Conservation (phyloP, 1,140 invertebrate species). For the Drosophila lini region DNA sequence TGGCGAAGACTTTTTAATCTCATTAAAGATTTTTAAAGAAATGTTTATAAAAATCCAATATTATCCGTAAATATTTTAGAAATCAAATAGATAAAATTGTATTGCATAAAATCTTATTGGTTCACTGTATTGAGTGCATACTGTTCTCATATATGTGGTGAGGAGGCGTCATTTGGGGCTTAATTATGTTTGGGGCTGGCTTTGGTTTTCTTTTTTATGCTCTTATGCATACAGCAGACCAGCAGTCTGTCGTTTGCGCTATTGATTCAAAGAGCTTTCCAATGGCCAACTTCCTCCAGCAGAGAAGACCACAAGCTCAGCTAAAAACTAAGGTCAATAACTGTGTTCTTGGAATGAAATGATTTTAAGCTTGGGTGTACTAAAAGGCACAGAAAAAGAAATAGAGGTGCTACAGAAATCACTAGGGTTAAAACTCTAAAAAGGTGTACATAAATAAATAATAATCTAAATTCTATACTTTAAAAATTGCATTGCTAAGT, state of each 20-base stretch:
- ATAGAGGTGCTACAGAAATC: background rate
- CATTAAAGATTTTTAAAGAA: too few species aligned
- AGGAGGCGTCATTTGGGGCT: conserved; percentile 36
- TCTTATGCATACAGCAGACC: conserved; percentile 17
- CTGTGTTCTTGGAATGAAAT: background rate
- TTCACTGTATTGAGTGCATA: background rate
- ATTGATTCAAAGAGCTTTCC: conserved; percentile 62
- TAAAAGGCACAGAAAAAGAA: background rate
- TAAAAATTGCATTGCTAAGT: too few species aligned
- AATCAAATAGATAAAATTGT: accelerated
- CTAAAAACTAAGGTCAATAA: too few species aligned
- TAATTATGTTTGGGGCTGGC: conserved; percentile 34
- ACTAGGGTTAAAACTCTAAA: too few species aligned
- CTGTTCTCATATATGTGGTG: background rate
- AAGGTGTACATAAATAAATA: too few species aligned
- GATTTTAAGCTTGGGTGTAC: background rate
- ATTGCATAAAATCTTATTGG: background rate
- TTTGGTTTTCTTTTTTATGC: conserved; percentile 5
- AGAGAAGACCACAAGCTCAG: background rate
- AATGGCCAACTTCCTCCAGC: conserved; percentile 11
- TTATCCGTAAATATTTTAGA: too few species aligned
- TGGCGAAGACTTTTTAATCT: too few species aligned
- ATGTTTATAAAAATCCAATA: background rate
- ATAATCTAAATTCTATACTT: too few species aligned
- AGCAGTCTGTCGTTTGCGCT: conserved; percentile 36